Base-by-base conservation (phyloP, 2,113 vertebrate genomes). In the Myrmecophaga tridactyla region DNA sequence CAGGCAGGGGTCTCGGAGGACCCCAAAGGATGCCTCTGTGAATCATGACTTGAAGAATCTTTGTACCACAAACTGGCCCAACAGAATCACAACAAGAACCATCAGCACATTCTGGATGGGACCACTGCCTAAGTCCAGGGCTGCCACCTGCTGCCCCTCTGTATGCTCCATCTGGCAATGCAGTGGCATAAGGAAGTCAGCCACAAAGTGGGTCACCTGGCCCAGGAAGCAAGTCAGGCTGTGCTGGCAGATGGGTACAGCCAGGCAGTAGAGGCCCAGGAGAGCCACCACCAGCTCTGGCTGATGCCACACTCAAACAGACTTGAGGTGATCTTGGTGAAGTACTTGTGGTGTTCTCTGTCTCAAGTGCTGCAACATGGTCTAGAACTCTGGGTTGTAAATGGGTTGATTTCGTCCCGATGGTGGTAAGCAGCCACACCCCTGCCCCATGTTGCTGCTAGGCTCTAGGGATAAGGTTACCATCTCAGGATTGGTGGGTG, bases 241-340 rank as follows among this genome's bases (percentile, higher is more conserved):
- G 0, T 73, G 95, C 95, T 98, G 98, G 96, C 98, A 99, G 36
- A 99, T 98, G 0, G 99, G 92, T 41, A 99, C 92, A 34, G 99
- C 98, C 98, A 99, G 97, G 84, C 98, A 98, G 96, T 99, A 99
- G 0, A 99, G 99, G 62, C 97, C 94, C 97, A 99, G 97, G 80
- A 99, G 98, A 0, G 98, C 98, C 4, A 99, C 98, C 98, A 99
- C 98, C 99, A 98, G 85, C 98, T 98, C 99, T 99, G 99, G 97
- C 98, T 99, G 76, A 99, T 98, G 78, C 97, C 98, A 0, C 98
- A 98, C 25, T 99, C 98, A 31, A 99, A 99, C 34, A 99, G 94
- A 94, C 98, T 98, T 83, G 97, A 97, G 77, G 99, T 98, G 0
- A 99, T 98, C 77, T 97, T 98, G 96, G 75, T 97, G 97, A 99